phyloP scores from a whole-genome alignment of 2,797 vertebrate genomes.

The Chelmon rostratus region DNA sequence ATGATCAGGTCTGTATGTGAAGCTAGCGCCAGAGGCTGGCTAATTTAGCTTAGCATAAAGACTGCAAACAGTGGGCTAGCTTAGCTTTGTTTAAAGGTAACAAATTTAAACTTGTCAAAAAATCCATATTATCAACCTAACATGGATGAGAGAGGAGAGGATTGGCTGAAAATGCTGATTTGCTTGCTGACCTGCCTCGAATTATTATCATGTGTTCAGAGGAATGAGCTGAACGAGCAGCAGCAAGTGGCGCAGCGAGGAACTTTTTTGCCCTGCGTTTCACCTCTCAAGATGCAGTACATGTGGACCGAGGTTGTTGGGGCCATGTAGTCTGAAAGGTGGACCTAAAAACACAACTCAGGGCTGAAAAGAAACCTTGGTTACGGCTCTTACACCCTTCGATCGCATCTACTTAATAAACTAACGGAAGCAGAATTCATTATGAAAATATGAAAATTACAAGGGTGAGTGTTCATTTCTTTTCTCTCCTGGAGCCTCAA shows the following conservation, averaged over 20 bases:
- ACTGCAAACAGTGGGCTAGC: too few species aligned
- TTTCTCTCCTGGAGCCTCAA: conserved; percentile 21
- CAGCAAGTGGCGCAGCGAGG: not conserved
- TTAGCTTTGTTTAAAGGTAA: too few species aligned
- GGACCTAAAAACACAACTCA: not conserved
- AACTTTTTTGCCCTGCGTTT: not conserved
- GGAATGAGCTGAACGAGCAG: not conserved
- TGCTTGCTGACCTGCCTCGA: not conserved
- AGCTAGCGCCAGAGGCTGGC: too few species aligned
- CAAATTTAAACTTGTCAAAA: too few species aligned
- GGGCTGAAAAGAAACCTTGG: not conserved
- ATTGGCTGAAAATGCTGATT: not conserved
- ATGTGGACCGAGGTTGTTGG: not conserved
- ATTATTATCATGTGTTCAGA: too few species aligned
- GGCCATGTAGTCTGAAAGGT: not conserved
- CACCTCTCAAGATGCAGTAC: not conserved
- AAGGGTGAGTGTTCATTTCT: conserved; percentile 27
- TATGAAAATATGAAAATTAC: not conserved
- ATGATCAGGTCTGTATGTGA: too few species aligned
- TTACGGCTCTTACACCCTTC: too few species aligned
- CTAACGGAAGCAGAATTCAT: not conserved
- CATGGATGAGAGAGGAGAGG: too few species aligned
- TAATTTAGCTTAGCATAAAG: too few species aligned
- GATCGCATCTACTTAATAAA: too few species aligned
- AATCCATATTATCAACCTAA: not conserved